phyloP scores from a whole-genome alignment of 2,113 vertebrate species.

The Panthera leo region DNA sequence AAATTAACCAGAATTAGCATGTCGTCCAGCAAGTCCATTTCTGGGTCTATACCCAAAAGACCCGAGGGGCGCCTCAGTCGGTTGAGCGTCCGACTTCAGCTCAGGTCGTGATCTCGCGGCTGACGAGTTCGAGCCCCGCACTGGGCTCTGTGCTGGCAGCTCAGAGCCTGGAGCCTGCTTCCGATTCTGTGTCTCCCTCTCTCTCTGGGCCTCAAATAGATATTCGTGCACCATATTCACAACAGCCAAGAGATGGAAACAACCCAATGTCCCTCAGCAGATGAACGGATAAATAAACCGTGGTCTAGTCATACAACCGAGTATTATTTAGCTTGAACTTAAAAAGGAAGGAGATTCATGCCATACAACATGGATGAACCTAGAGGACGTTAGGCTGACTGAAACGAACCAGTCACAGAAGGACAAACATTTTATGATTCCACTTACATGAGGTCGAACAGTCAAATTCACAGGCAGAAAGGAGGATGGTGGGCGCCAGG shows the following conservation, averaged over 20 bases:
- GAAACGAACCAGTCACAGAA: background rate
- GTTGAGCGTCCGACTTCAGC: too few species aligned
- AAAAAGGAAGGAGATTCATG: background rate
- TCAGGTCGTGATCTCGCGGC: too few species aligned
- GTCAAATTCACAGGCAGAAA: background rate
- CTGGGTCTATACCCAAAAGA: accelerated
- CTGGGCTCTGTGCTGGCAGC: too few species aligned
- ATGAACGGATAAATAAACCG: accelerated
- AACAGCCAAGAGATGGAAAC: background rate
- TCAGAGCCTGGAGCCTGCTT: too few species aligned
- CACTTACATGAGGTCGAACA: accelerated
- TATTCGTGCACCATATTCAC: accelerated
- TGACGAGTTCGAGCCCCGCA: too few species aligned
- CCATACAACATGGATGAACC: background rate
- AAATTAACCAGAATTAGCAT: background rate
- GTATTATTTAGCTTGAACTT: background rate
- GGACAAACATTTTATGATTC: background rate
- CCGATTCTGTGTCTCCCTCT: too few species aligned
- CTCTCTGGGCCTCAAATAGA: background rate
- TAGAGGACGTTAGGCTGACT: background rate
- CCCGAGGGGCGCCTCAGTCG: accelerated
- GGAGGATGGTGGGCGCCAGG: too few species aligned
- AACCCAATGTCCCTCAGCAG: background rate
- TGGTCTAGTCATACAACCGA: accelerated
- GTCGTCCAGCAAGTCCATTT: accelerated